These are phyloP conservation scores for Hormaphis cornu DNA, from an alignment of 1,140 invertebrate species.

Conservation along the genomic window DNA sequence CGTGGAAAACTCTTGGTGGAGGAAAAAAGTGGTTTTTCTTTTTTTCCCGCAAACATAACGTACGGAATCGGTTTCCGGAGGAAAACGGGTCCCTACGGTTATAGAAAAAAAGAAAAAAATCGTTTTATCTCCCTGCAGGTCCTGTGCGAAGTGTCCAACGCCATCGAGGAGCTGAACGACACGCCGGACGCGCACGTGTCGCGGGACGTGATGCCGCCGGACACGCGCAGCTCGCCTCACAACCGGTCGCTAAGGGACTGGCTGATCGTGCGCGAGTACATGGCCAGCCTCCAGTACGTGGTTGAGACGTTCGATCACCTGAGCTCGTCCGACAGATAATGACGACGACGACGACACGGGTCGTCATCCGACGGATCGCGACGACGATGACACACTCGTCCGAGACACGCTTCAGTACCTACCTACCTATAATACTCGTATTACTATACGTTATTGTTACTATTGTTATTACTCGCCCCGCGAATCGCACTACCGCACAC, in stretches of 20 bases:
- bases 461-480: no score
- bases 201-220: slow-evolving; percentile 49
- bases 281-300: slow-evolving; percentile 53
- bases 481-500: no score
- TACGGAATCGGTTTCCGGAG: no score
- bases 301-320: slow-evolving; percentile 48
- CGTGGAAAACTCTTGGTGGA: no score
- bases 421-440: no score
- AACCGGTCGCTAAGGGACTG: slow-evolving; percentile 51
- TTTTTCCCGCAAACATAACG: no score
- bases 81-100: no score
- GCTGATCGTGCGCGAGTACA: slow-evolving; percentile 57
- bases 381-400: background rate
- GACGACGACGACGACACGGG: no score
- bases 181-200: slow-evolving; percentile 45
- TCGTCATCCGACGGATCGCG: background rate
- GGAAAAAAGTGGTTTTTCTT: no score
- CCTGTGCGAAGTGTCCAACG: slow-evolving; percentile 50
- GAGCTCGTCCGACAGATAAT: slow-evolving; percentile 18
- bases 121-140: slow-evolving; percentile 43
- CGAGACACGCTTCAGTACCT: background rate
- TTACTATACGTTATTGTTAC: no score
- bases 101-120: no score
- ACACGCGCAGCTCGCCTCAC: slow-evolving; percentile 44
- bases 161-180: slow-evolving; percentile 49